A percentile compares a stretch with the other conserved stretches of the same genome.
These are phyloP conservation scores for Cyrtorhinus lividipennis DNA, from an alignment of 1,140 invertebrate genomes.

Conservation along the genomic window DNA sequence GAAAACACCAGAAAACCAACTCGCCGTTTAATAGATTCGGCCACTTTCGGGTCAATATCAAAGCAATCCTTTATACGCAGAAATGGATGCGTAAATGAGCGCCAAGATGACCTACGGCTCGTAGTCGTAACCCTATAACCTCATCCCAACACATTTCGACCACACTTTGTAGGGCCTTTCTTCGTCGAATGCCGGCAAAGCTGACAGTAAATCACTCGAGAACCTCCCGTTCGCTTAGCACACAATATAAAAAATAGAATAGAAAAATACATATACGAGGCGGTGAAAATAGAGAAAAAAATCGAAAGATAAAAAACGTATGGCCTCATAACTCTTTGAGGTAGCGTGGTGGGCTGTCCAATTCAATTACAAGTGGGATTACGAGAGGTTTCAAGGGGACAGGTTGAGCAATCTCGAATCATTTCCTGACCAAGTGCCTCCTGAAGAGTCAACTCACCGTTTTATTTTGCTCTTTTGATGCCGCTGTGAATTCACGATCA, in stretches of 20 bases:
- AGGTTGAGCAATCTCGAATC: background rate
- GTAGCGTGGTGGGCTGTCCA: background rate
- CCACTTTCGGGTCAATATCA: too few species aligned
- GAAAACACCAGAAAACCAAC: too few species aligned
- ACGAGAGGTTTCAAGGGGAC: background rate
- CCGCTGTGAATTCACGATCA: too few species aligned
- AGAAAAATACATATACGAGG: background rate
- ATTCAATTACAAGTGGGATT: slow-evolving; percentile 1
- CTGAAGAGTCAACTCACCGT: too few species aligned
- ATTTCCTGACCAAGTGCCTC: background rate
- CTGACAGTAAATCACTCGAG: background rate
- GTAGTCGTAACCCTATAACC: too few species aligned
- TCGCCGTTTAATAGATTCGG: too few species aligned
- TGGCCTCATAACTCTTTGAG: background rate
- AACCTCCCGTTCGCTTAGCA: slow-evolving; percentile 3
- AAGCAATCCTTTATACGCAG: too few species aligned
- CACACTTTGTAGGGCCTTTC: too few species aligned
- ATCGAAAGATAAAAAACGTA: background rate
- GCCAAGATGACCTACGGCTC: too few species aligned
- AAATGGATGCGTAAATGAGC: too few species aligned
- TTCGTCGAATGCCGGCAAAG: background rate
- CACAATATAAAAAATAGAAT: slow-evolving; percentile 8
- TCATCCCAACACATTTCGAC: too few species aligned
- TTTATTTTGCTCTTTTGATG: too few species aligned
- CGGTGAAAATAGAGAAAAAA: background rate